Base-by-base conservation (phyloP, 1,140 invertebrate species). In the Atta cephalotes region DNA sequence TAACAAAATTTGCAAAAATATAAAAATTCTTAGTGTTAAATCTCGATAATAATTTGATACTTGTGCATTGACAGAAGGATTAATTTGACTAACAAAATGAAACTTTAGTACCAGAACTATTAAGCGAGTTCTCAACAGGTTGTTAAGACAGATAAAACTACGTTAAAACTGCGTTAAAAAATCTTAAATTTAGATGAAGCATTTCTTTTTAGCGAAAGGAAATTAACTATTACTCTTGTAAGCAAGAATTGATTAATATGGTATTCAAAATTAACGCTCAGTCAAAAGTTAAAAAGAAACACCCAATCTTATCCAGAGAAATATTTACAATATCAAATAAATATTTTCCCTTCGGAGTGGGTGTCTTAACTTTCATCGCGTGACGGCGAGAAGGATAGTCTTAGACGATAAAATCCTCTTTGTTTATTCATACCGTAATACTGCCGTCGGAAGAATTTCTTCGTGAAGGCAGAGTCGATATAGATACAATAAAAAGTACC, bases 391-490 rank as follows among this genome's bases (percentile, higher is more conserved):
- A 21, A n/a, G 68, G 39, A 74, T 45, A 25, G 31, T 82, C 80
- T 60, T 31, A 45, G 25, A 28, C 56, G 80, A 84, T 74, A 84
- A 74, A 82, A 84, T 82, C 68, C 56, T 82, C 68, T 49, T 84
- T 70, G 58, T 85, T 85, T 87, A 85, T 87, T 86, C 62, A 68
- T 76, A 77, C 70, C 21, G 49, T 56, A 74, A 63, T 81, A 65
- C 66, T 16, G 28, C 28, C 62, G 53, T 6, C 45, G 45, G 72
- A 74, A 72, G 58, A 84, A 84, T 62, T 76, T 84, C 18, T 51
- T 63, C 16, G 25, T 35, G 51, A 53, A 62, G 62, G 58, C 49
- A 60, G 39, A 82, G 58, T 87, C 21, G 71, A 51, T 63, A 72
- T 63, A 82, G 39, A 82, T 74, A 74, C 70, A 84, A 84, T 45